A percentile compares a stretch with the other conserved stretches of the same genome.
Evolutionary conservation across 2,888 invertebrate genomes (phyloP).

Genomic region (Oxystoma pomonae): DNA sequence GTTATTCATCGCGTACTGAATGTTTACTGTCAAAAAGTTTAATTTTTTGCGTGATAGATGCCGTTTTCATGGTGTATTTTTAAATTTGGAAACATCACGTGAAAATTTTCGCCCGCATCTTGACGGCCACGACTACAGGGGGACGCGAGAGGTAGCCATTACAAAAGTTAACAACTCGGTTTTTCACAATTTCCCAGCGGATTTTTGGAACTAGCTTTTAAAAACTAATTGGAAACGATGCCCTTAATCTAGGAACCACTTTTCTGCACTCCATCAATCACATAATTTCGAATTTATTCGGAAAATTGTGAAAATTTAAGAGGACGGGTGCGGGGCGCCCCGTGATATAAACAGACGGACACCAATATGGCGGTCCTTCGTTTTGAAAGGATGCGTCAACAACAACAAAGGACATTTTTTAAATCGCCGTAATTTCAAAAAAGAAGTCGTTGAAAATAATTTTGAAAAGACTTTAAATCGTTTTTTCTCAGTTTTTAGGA

Average conservation of each 20-base stretch:
- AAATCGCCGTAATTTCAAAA: neutral
- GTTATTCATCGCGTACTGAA: constrained; percentile 46
- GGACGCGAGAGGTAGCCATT: constrained; percentile 38
- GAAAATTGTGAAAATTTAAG: constrained; percentile 31
- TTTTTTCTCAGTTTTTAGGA: neutral
- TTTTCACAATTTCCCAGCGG: constrained; percentile 19
- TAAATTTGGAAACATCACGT: constrained; percentile 43
- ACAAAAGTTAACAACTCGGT: constrained; percentile 29
- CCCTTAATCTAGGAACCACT: neutral
- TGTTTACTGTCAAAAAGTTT: constrained; percentile 8
- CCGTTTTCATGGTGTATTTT: constrained; percentile 2
- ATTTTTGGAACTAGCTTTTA: neutral
- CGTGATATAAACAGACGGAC: constrained; percentile 34
- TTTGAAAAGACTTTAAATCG: neutral
- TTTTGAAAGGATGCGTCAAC: neutral
- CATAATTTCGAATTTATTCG: constrained; percentile 27
- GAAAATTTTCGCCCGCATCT: constrained; percentile 39
- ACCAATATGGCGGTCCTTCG: neutral
- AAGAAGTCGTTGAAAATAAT: neutral
- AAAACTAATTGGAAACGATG: neutral
- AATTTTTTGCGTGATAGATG: neutral
- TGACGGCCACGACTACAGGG: constrained; percentile 64
- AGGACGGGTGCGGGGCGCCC: constrained; percentile 46
- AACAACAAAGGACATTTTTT: neutral
- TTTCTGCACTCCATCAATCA: constrained; percentile 16